phyloP scores from a whole-genome alignment of 2,888 invertebrate species.

The Seladonia tumulorum region DNA sequence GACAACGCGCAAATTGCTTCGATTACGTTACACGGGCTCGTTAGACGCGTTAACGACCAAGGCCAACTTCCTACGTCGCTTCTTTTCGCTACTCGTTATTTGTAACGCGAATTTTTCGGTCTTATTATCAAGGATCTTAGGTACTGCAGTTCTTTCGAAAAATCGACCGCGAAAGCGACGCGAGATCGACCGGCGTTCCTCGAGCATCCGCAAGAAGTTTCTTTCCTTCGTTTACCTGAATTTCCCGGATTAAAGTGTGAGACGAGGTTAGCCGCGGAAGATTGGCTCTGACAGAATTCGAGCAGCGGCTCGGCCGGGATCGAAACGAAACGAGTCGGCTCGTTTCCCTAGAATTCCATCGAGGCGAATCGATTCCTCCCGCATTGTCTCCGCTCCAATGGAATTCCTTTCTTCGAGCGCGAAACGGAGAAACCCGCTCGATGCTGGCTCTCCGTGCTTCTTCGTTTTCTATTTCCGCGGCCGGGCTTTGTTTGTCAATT shows the following conservation, averaged over 20 bases:
- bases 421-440: neutral
- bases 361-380: constrained; percentile 59
- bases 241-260: constrained; percentile 62
- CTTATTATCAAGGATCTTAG: neutral
- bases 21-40: constrained; percentile 29
- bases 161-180: neutral
- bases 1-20: constrained; percentile 36
- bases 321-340: constrained; percentile 51
- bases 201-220: constrained; percentile 35
- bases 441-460: neutral
- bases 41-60: constrained; percentile 12
- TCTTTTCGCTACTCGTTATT: neutral
- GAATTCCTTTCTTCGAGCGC: constrained; percentile 7
- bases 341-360: constrained; percentile 57
- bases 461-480: neutral
- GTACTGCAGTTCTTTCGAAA: neutral
- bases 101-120: neutral
- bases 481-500: neutral
- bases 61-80: neutral
- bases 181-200: constrained; percentile 25
- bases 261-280: constrained; percentile 37
- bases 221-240: constrained; percentile 55
- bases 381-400: constrained; percentile 41
- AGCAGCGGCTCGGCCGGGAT: constrained; percentile 51
- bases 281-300: constrained; percentile 55